Evolutionary conservation across 2,888 invertebrate species (phyloP).

Genomic region (Imbricaverruca yamaguchii): DNA sequence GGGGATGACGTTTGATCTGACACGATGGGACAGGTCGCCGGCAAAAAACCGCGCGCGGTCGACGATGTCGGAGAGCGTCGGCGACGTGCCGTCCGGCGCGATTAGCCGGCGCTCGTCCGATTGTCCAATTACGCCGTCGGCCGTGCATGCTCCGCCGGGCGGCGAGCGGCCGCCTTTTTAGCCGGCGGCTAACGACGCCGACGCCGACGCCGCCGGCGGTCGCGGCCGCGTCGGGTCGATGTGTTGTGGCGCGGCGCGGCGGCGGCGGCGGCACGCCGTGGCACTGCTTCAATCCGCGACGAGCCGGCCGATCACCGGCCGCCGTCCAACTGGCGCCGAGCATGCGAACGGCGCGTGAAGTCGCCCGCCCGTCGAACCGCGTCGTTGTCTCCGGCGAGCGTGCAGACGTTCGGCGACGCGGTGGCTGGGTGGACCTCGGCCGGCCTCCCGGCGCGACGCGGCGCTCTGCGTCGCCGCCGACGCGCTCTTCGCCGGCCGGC

Average conservation of each 20-base stretch:
- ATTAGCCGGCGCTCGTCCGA: background rate
- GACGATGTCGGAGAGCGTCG: background rate
- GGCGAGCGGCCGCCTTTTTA: background rate
- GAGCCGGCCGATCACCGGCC: background rate
- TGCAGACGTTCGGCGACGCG: background rate
- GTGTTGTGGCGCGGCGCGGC: background rate
- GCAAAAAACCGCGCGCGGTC: background rate
- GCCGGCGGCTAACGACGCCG: no score
- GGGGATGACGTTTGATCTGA: background rate
- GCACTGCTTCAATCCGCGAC: background rate
- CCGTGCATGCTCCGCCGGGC: background rate
- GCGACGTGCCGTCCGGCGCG: background rate
- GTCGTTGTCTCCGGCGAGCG: background rate
- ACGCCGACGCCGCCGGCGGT: no score
- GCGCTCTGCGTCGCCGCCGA: no score
- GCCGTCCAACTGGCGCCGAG: background rate
- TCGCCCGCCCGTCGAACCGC: background rate
- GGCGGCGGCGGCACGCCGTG: background rate
- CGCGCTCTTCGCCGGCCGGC: no score
- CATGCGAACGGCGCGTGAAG: background rate
- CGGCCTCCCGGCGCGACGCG: background rate
- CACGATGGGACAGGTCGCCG: background rate
- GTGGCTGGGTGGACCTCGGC: background rate
- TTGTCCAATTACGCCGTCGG: background rate
- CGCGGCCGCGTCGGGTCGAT: background rate